Evolutionary conservation across 1,140 invertebrate species (phyloP), one percentile per base, ranked within the genome.

Genomic region (Drosophila bocqueti): DNA sequence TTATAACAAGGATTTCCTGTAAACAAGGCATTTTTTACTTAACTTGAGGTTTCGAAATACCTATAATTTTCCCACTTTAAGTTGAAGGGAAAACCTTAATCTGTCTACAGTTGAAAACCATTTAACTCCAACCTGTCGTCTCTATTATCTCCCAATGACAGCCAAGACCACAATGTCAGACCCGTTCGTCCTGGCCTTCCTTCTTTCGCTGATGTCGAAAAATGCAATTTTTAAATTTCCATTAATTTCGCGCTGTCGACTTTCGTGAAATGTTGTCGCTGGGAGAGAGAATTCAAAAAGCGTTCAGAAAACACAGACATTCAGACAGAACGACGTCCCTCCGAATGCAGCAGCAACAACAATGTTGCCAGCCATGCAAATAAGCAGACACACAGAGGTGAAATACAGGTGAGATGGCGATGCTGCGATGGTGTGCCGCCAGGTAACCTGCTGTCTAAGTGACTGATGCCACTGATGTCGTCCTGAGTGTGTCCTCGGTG

Each of bases 171-270:
- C 79, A 81, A 67, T 82, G 65, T 65, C 79, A 81, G 34, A 40
- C 43, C 13, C 16, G 36, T 50, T 36, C 24, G 10, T 16, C 26
- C 16, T 38, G 47, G 8, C 11, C 5, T 21, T 21, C 16, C 38
- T 45, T 42, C 58, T 18, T 46, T 11, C 24, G 45, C 38, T 43
- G 43, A 64, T 83, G 81, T 83, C 62, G 72, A 83, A 84, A 84
- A 84, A 84, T 84, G 81, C 81, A 84, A 84, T 84, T 84, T 84
- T 84, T 84, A 84, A 84, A 84, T 84, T 84, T 84, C 81, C 81
- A 84, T 84, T 84, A 84, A 84, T 84, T 84, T 84, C 73, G 81
- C 81, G 81, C 81, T 84, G 81, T 84, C 81, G 76, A 84, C 65
- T 84, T 83, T 84, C 63, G 81, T 80, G 69, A 84, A 84, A 84